Conservation (phyloP, 2,797 vertebrate genomes). For the Phrynocephalus forsythii region DNA sequence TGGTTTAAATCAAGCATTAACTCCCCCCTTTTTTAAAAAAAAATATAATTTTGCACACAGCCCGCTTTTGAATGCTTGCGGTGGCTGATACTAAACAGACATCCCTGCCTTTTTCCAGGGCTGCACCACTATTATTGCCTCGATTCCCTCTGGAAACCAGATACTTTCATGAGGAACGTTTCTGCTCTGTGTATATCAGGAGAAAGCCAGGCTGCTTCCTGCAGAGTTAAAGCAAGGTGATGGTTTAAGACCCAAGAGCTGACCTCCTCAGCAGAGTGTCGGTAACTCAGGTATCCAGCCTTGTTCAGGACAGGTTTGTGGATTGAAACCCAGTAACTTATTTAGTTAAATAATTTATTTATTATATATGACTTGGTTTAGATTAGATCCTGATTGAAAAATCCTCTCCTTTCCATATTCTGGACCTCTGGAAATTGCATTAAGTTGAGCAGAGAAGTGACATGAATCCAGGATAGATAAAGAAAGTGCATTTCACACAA, state of each 20-base stretch:
- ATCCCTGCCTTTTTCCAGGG: no score
- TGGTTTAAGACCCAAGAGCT: background rate
- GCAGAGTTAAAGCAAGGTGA: background rate
- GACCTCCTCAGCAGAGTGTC: background rate
- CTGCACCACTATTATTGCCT: no score
- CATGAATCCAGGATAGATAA: background rate
- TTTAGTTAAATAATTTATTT: no score
- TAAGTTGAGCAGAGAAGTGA: no score
- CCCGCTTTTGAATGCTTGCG: background rate
- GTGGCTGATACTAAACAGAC: background rate
- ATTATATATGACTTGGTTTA: background rate
- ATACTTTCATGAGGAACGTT: no score
- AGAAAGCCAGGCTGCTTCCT: background rate
- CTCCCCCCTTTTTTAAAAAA: no score
- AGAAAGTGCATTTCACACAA: background rate
- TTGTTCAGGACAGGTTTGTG: background rate
- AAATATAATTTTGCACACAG: no score
- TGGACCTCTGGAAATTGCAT: background rate
- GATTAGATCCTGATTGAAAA: background rate
- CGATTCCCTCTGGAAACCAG: background rate
- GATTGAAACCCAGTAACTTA: background rate
- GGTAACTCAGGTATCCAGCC: background rate
- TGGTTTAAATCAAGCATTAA: no score
- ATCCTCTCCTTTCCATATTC: background rate
- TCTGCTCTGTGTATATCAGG: no score